A percentile compares a stretch with the other conserved stretches of the same genome.
phyloP scores from a whole-genome alignment of 2,113 vertebrate species.

The Empidonax alnorum region DNA sequence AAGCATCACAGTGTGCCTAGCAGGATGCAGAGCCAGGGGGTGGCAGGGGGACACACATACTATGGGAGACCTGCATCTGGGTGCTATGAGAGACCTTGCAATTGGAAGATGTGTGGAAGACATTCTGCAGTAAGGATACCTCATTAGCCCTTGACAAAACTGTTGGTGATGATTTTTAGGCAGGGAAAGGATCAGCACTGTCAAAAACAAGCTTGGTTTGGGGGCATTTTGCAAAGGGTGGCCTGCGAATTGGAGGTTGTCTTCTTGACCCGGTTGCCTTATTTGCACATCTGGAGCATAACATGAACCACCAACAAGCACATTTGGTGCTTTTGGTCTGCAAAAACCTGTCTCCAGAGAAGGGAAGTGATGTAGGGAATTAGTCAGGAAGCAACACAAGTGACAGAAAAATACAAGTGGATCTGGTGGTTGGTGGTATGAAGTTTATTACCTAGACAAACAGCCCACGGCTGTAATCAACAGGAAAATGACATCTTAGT shows the following conservation, averaged over 20 bases:
- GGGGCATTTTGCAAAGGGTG: neutral
- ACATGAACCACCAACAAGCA: neutral
- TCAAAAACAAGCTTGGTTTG: neutral
- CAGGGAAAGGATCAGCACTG: neutral
- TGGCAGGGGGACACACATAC: neutral
- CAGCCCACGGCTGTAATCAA: neutral
- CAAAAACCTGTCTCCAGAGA: neutral
- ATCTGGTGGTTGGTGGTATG: neutral
- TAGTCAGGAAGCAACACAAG: neutral
- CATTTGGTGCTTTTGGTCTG: neutral
- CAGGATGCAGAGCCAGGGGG: accelerated
- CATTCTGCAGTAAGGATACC: neutral
- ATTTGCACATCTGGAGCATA: neutral
- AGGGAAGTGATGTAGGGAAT: neutral
- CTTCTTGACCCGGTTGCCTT: neutral
- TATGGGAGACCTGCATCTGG: neutral
- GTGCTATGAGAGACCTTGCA: neutral
- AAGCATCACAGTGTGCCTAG: neutral
- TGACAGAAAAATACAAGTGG: neutral
- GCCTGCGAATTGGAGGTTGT: neutral
- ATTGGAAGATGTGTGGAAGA: accelerated
- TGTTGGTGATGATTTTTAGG: neutral
- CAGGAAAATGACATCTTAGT: neutral
- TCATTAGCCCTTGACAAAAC: neutral
- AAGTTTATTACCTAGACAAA: neutral